Conservation (phyloP, 2,113 vertebrate genomes). For the Pandion haliaetus region DNA sequence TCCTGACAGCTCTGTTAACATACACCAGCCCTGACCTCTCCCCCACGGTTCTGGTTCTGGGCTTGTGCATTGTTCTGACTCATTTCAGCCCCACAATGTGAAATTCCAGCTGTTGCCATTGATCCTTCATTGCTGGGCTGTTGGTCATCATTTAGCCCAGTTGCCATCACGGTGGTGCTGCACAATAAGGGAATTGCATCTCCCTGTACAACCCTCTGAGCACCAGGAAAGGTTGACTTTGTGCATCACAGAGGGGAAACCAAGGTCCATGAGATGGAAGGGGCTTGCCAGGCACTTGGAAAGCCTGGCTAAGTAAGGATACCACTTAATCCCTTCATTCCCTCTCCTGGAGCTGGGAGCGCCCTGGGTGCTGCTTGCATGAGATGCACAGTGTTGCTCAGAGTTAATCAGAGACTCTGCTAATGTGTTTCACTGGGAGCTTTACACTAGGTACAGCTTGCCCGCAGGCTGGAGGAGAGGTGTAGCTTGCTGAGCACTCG, state of each 20-base stretch:
- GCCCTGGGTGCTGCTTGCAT: neutral
- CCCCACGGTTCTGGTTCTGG: neutral
- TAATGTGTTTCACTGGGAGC: neutral
- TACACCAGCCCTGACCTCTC: neutral
- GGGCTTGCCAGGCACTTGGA: neutral
- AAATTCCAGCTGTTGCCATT: neutral
- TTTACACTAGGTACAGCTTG: neutral
- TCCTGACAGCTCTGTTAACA: constrained; percentile 20
- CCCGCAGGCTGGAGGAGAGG: neutral
- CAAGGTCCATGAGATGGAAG: neutral
- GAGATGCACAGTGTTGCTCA: neutral
- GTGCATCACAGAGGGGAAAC: neutral
- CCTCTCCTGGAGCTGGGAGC: neutral
- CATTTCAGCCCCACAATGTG: neutral
- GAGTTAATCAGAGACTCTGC: neutral
- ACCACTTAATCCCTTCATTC: neutral
- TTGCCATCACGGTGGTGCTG: neutral
- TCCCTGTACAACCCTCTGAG: neutral
- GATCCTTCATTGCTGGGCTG: neutral
- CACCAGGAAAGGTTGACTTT: neutral
- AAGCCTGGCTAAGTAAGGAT: neutral
- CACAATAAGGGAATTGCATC: neutral
- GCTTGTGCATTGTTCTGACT: constrained; percentile 3
- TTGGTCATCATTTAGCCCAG: neutral
- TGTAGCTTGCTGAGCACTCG: neutral